A percentile compares a stretch with the other conserved stretches of the same genome.
phyloP scores from a whole-genome alignment of 2,888 invertebrate genomes.

The Gibbula magus region DNA sequence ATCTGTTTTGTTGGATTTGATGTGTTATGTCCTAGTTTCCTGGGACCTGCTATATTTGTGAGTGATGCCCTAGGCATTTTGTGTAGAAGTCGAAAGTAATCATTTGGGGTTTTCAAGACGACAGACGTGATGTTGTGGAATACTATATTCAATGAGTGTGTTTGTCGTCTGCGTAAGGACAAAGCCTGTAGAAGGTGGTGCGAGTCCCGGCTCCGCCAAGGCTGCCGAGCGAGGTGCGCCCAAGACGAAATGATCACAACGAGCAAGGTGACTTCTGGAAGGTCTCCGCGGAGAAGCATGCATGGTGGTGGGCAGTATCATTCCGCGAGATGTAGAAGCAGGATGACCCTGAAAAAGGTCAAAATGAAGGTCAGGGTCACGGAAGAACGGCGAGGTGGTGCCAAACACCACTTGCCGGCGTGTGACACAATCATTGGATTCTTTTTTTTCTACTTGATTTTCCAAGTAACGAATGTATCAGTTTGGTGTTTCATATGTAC shows the following conservation, averaged over 20 bases:
- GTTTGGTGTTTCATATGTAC: conserved; percentile 20
- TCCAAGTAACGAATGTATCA: conserved; percentile 12
- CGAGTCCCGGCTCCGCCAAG: not conserved
- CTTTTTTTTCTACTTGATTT: conserved; percentile 13
- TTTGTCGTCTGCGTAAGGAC: conserved; percentile 19
- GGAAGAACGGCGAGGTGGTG: not conserved
- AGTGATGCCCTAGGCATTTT: conserved; percentile 19
- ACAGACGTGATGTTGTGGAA: conserved; percentile 19
- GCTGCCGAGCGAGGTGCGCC: not conserved
- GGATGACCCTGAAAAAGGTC: conserved; percentile 2
- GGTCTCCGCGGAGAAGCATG: not conserved
- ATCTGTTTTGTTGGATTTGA: conserved; percentile 24
- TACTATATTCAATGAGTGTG: conserved; percentile 8
- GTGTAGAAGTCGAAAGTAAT: not conserved
- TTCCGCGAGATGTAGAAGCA: conserved; percentile 1
- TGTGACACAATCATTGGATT: conserved; percentile 12
- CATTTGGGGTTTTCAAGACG: conserved; percentile 13
- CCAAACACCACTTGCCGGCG: not conserved
- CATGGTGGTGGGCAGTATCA: not conserved
- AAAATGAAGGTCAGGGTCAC: conserved; percentile 1
- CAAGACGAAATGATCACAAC: conserved; percentile 1
- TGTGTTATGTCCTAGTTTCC: not conserved
- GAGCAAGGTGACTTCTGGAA: not conserved
- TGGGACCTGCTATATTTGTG: conserved; percentile 5
- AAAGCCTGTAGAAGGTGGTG: conserved; percentile 4